phyloP scores from a whole-genome alignment of 2,113 vertebrate species.

The Percina caprodes region DNA sequence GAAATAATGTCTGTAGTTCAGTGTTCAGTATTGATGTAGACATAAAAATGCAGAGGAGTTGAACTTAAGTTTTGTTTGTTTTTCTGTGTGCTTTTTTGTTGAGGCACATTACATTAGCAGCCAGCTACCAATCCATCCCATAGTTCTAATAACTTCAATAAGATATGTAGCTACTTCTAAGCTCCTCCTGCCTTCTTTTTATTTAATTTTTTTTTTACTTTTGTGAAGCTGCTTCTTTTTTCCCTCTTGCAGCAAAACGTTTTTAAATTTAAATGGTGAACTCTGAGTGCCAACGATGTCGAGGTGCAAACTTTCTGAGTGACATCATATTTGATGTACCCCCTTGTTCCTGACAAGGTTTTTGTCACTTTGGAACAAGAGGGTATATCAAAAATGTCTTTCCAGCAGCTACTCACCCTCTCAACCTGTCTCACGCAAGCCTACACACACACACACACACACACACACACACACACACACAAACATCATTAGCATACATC shows the following conservation, averaged over 20 bases:
- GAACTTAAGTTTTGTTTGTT: conserved; percentile 53
- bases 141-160: conserved; percentile 64
- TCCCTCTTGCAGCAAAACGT: conserved; percentile 53
- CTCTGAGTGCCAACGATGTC: conserved; percentile 65
- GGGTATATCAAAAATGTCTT: conserved; percentile 67
- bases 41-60: conserved; percentile 51
- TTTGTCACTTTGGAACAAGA: conserved; percentile 77
- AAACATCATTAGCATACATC: conserved; percentile 85
- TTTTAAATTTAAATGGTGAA: conserved; percentile 76
- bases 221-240: conserved; percentile 56
- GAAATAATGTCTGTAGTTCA: conserved; percentile 35
- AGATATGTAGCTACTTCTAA: conserved; percentile 71
- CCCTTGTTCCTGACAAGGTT: conserved; percentile 79
- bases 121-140: conserved; percentile 60
- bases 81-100: conserved; percentile 61
- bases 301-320: conserved; percentile 79
- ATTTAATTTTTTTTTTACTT: conserved; percentile 23
- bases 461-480: conserved; percentile 54
- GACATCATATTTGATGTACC: conserved; percentile 78
- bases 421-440: conserved; percentile 42
- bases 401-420: conserved; percentile 60
- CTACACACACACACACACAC: conserved; percentile 49
- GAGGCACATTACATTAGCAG: conserved; percentile 69
- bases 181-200: conserved; percentile 48
- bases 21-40: conserved; percentile 43